Evolutionary conservation across 1,140 invertebrate species (phyloP), one percentile per base, ranked within the genome.

Genomic region (Brachystomella parvula): DNA sequence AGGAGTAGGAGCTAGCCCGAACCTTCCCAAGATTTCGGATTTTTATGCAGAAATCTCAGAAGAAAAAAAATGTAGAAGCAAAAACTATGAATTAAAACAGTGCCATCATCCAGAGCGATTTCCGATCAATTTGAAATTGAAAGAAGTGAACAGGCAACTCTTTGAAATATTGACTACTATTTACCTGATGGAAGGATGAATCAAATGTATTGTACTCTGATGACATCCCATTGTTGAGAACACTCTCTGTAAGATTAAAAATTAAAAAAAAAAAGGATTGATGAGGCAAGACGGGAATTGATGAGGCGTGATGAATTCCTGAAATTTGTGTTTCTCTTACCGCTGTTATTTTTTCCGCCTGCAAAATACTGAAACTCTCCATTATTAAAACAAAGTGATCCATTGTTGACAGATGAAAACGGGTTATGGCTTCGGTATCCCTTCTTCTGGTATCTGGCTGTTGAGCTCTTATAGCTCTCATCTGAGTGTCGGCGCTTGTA

Each of bases 381-480:
- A 63, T 63, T 67, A 35, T 61, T 61, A 47, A 63, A 67, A 47
- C 53, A 71, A 17, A 71, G 61, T 26, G 70, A 71, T 21, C 70
- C 70, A 64, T 71, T 68, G 15, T 66, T 68, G n/a, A 71, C 65
- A 32, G 70, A 66, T 63, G 65, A 70, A 47, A 58, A 60, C 32
- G 58, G 56, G 47, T n/a, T 60, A 44, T 60, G 28, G 58, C 39
- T 61, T 62, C 56, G 24, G 56, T 21, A 21, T 17, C 61, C 60
- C 61, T 67, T 67, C 31, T 62, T 31, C 24, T 63, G 53, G 47
- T 66, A 56, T 61, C 47, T 21, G 57, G 61, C 61, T 63, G 39
- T 17, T 61, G 47, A 26, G n/a, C 47, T 29, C 21, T 47, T 29
- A 33, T 31, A n/a, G 32, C 39, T n/a, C 17, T 53, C 35, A 49